Evolutionary conservation across 1,140 invertebrate genomes (phyloP).

Genomic region (Drosophila sechellia): DNA sequence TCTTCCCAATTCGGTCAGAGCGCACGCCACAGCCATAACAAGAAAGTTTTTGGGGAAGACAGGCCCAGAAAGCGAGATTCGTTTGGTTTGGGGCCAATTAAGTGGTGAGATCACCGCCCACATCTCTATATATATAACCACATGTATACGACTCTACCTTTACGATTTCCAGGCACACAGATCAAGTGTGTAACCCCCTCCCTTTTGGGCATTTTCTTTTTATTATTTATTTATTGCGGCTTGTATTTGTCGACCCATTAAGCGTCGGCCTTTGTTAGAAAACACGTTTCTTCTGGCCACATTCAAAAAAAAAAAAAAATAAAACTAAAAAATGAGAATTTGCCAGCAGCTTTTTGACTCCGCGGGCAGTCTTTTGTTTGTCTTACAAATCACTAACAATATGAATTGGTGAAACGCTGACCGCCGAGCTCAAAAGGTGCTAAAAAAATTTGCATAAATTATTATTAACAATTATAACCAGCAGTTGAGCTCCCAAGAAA

Average conservation of each 20-base stretch:
- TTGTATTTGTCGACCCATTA: constrained; percentile 81
- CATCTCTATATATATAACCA: constrained; percentile 8
- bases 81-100: constrained; percentile 67
- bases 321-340: constrained; percentile 63
- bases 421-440: constrained; percentile 52
- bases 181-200: constrained; percentile 61
- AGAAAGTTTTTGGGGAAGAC: constrained; percentile 30
- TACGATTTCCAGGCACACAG: constrained; percentile 40
- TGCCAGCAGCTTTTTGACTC: constrained; percentile 49
- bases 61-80: constrained; percentile 47
- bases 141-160: constrained; percentile 20
- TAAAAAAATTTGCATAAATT: constrained; percentile 78
- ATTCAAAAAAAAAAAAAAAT: constrained; percentile 52
- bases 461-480: constrained; percentile 73
- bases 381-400: constrained; percentile 80
- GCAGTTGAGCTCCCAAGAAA: constrained; percentile 42
- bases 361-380: constrained; percentile 56
- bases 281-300: constrained; percentile 73
- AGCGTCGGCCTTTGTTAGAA: constrained; percentile 68
- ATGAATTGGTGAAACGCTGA: constrained; percentile 70
- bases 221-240: constrained; percentile 79
- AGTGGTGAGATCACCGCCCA: constrained; percentile 80
- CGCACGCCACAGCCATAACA: constrained; percentile 58
- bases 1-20: constrained; percentile 76
- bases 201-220: constrained; percentile 79